Evolutionary conservation across 2,888 invertebrate genomes (phyloP), one percentile per base, ranked within the genome.

Genomic region (Agrenia bidenticulata): DNA sequence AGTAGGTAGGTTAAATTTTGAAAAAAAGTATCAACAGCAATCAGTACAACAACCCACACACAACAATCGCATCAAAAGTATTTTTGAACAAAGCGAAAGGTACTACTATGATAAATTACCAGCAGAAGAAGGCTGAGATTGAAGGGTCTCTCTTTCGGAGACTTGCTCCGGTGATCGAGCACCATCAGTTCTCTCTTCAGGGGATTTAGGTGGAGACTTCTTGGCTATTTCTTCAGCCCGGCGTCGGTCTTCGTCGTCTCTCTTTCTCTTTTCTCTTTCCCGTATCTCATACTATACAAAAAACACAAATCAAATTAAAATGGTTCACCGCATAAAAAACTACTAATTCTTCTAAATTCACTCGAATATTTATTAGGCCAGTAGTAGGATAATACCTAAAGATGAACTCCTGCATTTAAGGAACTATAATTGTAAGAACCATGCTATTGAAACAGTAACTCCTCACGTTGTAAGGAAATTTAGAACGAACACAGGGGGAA

Each of bases 201-300:
- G 76, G 77, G 82, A 76, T 51, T 75, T 76, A 19, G 85, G 83
- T 72, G 86, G 84, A 76, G 88, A 87, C 70, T 89, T 85, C 80
- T 90, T 90, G 0, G 89, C 89, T 76, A 90, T 89, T 78, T 92
- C 90, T 73, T 89, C 88, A 78, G 92, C 91, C 72, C 83, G 82
- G 72, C 84, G 82, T 61, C 83, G 83, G 73, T 84, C 81, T 75
- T 86, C 86, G 72, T 85, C 84, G 67, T 86, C 87, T 78, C 86
- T 85, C 80, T 92, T 89, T 73, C 90, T 86, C 78, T 92, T 86
- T 83, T 92, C 92, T 84, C 93, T 86, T 83, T 98, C 96, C 83
- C 94, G 93, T 83, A 97, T 86, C 85, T 97, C 97, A 85, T 92
- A 96, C 96, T 97, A 81, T n/a, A 21, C 81, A 37, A 23, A 41